These are phyloP conservation scores for Vanacampus margaritifer DNA, from an alignment of 2,113 vertebrate genomes.

Conservation along the genomic window DNA sequence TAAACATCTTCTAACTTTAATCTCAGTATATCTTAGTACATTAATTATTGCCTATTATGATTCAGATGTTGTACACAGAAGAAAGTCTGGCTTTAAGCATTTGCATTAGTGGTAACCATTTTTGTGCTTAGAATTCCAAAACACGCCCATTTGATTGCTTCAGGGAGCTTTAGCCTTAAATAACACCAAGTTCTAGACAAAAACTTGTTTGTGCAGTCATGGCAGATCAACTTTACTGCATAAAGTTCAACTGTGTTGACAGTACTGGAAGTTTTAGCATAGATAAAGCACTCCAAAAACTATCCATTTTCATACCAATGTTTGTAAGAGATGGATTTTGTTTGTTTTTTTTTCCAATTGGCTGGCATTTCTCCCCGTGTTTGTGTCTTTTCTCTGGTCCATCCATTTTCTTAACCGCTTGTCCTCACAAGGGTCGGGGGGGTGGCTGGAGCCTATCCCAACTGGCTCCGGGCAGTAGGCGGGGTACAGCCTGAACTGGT, in stretches of 20 bases:
- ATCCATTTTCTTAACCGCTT: no score
- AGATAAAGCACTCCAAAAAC: neutral
- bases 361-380: no score
- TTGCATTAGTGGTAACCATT: neutral
- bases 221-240: neutral
- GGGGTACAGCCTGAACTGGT: no score
- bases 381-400: no score
- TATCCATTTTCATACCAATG: neutral
- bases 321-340: no score
- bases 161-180: neutral
- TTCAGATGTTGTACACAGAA: neutral
- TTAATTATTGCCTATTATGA: neutral
- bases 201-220: neutral
- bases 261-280: constrained; percentile 2
- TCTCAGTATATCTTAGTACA: no score
- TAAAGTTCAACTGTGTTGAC: neutral
- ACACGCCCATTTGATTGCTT: neutral
- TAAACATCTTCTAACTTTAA: no score
- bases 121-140: constrained; percentile 7
- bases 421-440: no score
- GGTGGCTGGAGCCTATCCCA: no score
- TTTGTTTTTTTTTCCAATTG: no score
- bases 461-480: no score
- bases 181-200: neutral
- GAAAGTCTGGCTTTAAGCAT: neutral